phyloP scores from a whole-genome alignment of 2,113 vertebrate genomes.

The Crotalus tigris region DNA sequence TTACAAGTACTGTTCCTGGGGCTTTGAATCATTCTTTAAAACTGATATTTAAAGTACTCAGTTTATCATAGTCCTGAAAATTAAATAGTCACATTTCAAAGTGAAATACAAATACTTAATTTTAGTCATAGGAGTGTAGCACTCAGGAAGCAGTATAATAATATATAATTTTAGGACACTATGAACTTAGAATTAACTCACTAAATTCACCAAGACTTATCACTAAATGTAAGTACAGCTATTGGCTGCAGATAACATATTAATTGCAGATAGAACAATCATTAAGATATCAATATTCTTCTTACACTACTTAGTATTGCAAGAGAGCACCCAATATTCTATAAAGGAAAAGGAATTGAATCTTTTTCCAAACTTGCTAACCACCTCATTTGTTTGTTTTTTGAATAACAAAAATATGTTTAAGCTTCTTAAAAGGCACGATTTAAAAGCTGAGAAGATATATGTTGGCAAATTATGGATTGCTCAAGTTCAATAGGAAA shows the following conservation, averaged over 20 bases:
- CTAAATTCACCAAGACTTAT: not conserved
- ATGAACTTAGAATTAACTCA: not conserved
- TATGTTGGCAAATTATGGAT: not conserved
- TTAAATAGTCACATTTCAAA: not conserved
- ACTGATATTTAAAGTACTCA: not conserved
- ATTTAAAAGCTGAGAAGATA: not conserved
- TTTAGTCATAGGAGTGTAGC: not conserved
- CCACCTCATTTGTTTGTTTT: not conserved
- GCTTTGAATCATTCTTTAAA: not conserved
- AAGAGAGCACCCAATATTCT: not conserved
- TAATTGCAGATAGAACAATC: not conserved
- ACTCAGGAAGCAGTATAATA: not conserved
- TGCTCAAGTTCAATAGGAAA: not conserved
- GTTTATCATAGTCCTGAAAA: not conserved
- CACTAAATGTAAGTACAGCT: not conserved
- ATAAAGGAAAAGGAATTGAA: not conserved
- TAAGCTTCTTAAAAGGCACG: not conserved
- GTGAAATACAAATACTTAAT: not conserved
- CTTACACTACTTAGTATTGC: not conserved
- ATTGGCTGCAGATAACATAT: not conserved
- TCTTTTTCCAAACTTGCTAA: not conserved
- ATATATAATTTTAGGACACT: not conserved
- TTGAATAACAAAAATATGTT: not conserved
- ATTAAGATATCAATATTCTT: not conserved
- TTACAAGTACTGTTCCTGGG: not conserved